These are phyloP conservation scores for Lordiphosa fenestrarum DNA, from an alignment of 2,888 invertebrate genomes.

Conservation along the genomic window DNA sequence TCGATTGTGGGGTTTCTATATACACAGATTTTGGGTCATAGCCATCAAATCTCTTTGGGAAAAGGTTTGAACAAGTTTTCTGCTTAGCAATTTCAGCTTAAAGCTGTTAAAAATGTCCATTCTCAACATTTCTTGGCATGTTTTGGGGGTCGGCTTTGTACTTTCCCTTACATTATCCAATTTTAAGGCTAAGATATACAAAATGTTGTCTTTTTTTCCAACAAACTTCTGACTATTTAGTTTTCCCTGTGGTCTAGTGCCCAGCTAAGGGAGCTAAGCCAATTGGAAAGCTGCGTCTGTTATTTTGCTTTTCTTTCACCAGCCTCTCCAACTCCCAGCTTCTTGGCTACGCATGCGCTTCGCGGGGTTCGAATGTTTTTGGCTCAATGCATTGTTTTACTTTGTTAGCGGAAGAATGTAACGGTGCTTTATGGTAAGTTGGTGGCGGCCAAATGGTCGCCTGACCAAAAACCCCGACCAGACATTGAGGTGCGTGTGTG, in stretches of 20 bases:
- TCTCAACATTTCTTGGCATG: too few species aligned
- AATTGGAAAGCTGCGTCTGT: constrained; percentile 49
- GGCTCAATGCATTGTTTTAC: constrained; percentile 52
- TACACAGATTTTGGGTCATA: too few species aligned
- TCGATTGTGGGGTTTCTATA: too few species aligned
- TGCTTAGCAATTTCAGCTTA: too few species aligned
- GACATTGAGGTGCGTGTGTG: constrained; percentile 29
- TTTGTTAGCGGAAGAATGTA: constrained; percentile 64
- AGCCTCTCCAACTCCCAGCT: constrained; percentile 1
- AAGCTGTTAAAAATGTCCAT: too few species aligned
- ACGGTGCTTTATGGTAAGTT: constrained; percentile 74
- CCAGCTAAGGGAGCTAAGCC: constrained; percentile 28
- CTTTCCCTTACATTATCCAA: too few species aligned
- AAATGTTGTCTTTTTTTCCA: too few species aligned
- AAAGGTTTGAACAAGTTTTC: too few species aligned
- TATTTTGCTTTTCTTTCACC: background rate
- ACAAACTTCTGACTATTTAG: too few species aligned
- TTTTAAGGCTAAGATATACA: too few species aligned
- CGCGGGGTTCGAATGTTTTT: constrained; percentile 22
- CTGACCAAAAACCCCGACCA: background rate
- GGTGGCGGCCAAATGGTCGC: constrained; percentile 44
- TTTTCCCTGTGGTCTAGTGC: constrained; percentile 38
- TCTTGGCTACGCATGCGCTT: constrained; percentile 54
- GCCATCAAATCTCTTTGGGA: too few species aligned
- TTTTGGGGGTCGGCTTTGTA: too few species aligned